Evolutionary conservation across 2,797 vertebrate genomes (phyloP).

Genomic region (Yasuhikotakia modesta): DNA sequence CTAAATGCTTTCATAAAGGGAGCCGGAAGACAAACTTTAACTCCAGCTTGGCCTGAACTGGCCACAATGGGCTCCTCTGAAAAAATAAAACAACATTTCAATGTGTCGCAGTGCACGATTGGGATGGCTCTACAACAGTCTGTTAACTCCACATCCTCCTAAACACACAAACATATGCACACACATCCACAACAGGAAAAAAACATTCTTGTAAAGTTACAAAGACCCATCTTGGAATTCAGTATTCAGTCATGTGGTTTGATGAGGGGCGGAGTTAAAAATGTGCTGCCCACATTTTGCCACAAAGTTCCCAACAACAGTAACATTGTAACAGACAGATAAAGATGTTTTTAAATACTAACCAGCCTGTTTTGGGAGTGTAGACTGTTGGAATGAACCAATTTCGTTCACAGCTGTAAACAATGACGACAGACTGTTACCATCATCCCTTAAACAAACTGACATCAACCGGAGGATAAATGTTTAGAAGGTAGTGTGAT

Average conservation of each 20-base stretch:
- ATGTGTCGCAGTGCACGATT: conserved; percentile 69
- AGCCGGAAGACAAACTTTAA: conserved; percentile 54
- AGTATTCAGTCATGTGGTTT: conserved; percentile 34
- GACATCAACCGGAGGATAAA: conserved; percentile 26
- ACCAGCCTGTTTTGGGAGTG: conserved; percentile 33
- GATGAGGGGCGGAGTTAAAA: conserved; percentile 46
- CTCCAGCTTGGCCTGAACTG: conserved; percentile 44
- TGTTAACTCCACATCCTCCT: conserved; percentile 9
- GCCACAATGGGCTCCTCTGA: conserved; percentile 7
- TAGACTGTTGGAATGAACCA: conserved; percentile 42
- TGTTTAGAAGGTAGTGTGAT: conserved; percentile 48
- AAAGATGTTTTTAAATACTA: conserved; percentile 33
- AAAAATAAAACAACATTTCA: conserved; percentile 54
- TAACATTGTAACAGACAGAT: conserved; percentile 55
- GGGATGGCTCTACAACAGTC: conserved; percentile 54
- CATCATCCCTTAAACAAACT: not conserved
- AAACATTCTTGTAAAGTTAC: conserved; percentile 47
- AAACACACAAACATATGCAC: conserved; percentile 16
- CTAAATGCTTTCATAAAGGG: conserved; percentile 18
- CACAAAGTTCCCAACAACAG: conserved; percentile 43
- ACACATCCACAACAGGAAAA: conserved; percentile 30
- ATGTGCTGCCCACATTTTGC: conserved; percentile 20
- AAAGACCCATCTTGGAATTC: conserved; percentile 48
- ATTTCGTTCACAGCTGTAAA: conserved; percentile 40
- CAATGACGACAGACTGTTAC: conserved; percentile 10